Percentiles rank a stretch among this genome's conserved stretches.
Conservation (phyloP, 2,113 vertebrate species). For the Pseudopipra pipra region DNA sequence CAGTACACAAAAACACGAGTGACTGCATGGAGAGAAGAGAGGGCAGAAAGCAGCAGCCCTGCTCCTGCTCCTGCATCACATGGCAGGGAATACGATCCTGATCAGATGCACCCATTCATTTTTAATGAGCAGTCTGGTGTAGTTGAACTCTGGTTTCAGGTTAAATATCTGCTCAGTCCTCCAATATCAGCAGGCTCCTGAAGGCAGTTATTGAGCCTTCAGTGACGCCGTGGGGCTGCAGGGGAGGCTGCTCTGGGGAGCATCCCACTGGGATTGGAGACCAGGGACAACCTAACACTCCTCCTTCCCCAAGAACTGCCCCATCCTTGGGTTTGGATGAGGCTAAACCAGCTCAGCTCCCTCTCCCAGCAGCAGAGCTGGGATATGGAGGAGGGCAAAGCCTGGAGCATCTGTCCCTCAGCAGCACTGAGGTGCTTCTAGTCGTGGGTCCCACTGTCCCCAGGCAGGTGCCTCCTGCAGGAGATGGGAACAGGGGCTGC, state of each 20-base stretch:
- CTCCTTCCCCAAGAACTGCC: background rate
- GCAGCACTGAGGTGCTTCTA: background rate
- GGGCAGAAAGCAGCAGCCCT: background rate
- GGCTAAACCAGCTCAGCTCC: background rate
- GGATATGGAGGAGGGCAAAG: rapidly evolving
- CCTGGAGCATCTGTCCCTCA: rapidly evolving
- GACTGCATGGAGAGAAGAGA: background rate
- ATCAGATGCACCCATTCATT: background rate
- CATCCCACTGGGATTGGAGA: rapidly evolving
- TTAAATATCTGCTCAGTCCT: background rate
- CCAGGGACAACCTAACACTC: rapidly evolving
- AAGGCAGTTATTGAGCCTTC: rapidly evolving
- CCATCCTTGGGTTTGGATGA: rapidly evolving
- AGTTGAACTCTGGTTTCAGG: background rate
- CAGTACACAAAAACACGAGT: background rate
- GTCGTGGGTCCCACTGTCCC: rapidly evolving
- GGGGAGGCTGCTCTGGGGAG: background rate
- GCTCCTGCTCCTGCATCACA: background rate
- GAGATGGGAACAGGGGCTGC: background rate
- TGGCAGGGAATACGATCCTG: background rate
- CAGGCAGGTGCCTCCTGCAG: background rate
- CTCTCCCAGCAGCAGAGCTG: background rate
- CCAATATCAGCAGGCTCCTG: background rate
- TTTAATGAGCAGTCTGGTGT: background rate
- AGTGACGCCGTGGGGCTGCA: rapidly evolving